phyloP scores from a whole-genome alignment of 2,797 vertebrate genomes.

The Muraenolepis orangiensis region DNA sequence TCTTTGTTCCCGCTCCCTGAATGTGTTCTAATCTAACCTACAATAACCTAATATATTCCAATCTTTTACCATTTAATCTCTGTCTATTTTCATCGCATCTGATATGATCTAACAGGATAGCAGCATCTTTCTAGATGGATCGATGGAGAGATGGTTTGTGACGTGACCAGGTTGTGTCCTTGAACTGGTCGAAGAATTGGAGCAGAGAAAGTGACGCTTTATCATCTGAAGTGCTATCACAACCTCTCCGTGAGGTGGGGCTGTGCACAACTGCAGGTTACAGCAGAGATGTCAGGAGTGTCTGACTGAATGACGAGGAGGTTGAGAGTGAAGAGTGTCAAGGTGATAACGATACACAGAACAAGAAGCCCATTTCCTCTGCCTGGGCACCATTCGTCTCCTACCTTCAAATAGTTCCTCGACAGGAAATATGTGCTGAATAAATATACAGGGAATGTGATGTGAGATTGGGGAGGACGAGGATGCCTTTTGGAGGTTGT shows the following conservation, averaged over 20 bases:
- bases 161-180: neutral
- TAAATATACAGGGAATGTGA: neutral
- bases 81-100: too few relatives aligned
- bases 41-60: too few relatives aligned
- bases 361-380: neutral
- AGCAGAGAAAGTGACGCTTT: neutral
- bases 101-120: too few relatives aligned
- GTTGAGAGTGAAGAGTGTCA: too few relatives aligned
- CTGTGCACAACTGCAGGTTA: too few relatives aligned
- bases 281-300: neutral
- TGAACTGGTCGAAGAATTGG: neutral
- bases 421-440: neutral
- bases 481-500: neutral
- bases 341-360: neutral
- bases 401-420: neutral
- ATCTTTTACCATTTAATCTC: too few relatives aligned
- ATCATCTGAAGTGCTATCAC: too few relatives aligned
- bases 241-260: too few relatives aligned
- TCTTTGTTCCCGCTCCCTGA: neutral
- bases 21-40: too few relatives aligned
- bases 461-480: neutral
- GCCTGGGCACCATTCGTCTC: constrained; percentile 1
- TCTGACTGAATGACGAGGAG: too few relatives aligned
- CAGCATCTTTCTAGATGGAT: too few relatives aligned
- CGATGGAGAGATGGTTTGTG: too few relatives aligned